Evolutionary conservation across 1,140 invertebrate species (phyloP).

Genomic region (Octopus bimaculoides): DNA sequence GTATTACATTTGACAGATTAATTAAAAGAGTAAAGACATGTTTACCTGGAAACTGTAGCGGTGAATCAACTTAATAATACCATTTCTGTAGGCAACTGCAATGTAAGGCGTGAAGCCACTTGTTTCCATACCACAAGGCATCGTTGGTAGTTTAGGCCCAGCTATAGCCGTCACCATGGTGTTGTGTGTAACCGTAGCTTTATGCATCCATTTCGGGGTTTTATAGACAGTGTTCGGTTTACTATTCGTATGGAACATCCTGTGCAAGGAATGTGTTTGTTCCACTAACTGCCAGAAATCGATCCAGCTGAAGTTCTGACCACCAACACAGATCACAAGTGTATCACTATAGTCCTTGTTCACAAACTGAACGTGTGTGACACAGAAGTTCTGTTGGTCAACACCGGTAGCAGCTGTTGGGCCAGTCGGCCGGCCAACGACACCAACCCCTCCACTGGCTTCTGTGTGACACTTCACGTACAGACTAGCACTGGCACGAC

Average conservation of each 20-base stretch:
- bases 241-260: conserved; percentile 67
- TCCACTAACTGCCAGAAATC: conserved; percentile 86
- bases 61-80: conserved; percentile 73
- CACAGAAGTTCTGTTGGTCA: conserved; percentile 49
- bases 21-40: background rate
- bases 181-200: conserved; percentile 54
- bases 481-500: conserved; percentile 77
- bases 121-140: conserved; percentile 65
- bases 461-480: conserved; percentile 68
- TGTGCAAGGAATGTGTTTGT: conserved; percentile 74
- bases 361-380: conserved; percentile 78
- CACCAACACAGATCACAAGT: conserved; percentile 70
- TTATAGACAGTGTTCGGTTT: conserved; percentile 52
- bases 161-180: conserved; percentile 47
- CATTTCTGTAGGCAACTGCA: conserved; percentile 72
- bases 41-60: conserved; percentile 71
- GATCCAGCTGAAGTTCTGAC: conserved; percentile 63
- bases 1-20: no score
- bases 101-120: conserved; percentile 68
- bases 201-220: conserved; percentile 70
- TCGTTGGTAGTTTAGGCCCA: conserved; percentile 44
- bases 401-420: conserved; percentile 47
- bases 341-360: conserved; percentile 79
- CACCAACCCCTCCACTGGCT: background rate
- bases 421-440: conserved; percentile 32